Evolutionary conservation across 2,797 vertebrate species (phyloP).

Genomic region (Perodicticus potto): DNA sequence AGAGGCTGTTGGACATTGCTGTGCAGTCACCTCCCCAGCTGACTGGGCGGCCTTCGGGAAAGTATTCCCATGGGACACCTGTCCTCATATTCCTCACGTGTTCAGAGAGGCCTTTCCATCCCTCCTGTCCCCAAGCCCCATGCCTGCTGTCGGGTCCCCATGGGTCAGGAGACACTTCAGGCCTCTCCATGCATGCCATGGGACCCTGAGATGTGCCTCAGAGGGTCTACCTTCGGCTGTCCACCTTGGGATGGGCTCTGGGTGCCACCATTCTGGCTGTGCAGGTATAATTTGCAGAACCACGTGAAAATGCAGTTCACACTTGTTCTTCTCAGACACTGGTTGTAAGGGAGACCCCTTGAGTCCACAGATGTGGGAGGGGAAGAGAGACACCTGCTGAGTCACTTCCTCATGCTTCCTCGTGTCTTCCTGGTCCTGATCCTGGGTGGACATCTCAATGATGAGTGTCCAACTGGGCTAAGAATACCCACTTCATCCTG

Average conservation of each 20-base stretch:
- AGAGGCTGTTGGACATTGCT: background rate
- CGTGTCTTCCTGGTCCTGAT: background rate
- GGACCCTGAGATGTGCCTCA: background rate
- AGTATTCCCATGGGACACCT: background rate
- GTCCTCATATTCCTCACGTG: background rate
- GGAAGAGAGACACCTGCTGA: background rate
- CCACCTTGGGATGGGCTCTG: background rate
- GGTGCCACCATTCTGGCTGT: background rate
- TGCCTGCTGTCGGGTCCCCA: background rate
- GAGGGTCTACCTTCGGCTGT: background rate
- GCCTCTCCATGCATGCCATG: too few species aligned
- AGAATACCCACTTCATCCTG: background rate
- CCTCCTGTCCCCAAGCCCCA: background rate
- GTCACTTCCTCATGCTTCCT: background rate
- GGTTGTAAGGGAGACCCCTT: background rate
- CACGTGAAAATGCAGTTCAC: background rate
- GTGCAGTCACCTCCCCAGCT: background rate
- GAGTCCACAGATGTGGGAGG: background rate
- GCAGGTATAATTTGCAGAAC: background rate
- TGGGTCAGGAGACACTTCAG: background rate
- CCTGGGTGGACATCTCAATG: background rate
- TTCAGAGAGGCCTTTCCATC: background rate
- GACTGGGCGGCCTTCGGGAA: background rate
- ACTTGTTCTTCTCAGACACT: background rate
- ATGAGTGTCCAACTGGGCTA: background rate